These are phyloP conservation scores for Ianthella basta DNA, from an alignment of 37 sponge, comb jelly and placozoan species.

Conservation along the genomic window DNA sequence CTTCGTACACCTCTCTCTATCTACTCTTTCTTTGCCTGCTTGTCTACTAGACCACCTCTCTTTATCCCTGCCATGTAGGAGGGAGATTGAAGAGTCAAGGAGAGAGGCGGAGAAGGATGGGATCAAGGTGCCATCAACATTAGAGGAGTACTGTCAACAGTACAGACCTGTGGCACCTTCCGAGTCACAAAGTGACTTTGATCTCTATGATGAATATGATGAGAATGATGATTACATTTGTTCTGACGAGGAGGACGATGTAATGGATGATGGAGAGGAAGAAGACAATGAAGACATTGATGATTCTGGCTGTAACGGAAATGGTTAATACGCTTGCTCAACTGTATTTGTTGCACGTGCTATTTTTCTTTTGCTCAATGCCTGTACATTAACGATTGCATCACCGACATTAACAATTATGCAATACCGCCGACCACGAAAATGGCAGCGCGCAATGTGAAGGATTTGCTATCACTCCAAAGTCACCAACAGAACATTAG, in stretches of 20 bases:
- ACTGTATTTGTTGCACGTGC: too few relatives aligned
- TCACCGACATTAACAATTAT: too few relatives aligned
- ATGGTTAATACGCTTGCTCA: not conserved
- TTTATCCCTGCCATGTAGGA: too few relatives aligned
- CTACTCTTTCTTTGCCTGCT: too few relatives aligned
- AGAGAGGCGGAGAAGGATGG: conserved; percentile 87
- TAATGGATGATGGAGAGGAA: conserved; percentile 40
- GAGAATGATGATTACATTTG: conserved; percentile 53
- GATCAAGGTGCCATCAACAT: conserved; percentile 84
- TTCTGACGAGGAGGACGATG: conserved; percentile 70
- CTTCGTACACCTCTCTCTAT: too few relatives aligned
- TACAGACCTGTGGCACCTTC: conserved; percentile 26
- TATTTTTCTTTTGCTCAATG: too few relatives aligned
- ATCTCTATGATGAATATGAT: conserved; percentile 57
- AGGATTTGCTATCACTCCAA: conserved; percentile 49
- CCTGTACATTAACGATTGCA: too few relatives aligned
- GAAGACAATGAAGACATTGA: conserved; percentile 32
- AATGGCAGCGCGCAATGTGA: too few relatives aligned
- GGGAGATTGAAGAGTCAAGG: conserved; percentile 88
- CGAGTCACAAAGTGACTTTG: conserved; percentile 55
- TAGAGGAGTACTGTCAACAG: conserved; percentile 77
- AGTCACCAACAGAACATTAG: conserved; percentile 72
- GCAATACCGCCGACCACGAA: too few relatives aligned
- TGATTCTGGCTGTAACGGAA: conserved; percentile 15
- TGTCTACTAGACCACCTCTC: too few relatives aligned